Base-by-base conservation (phyloP, 2,888 invertebrate genomes). In the Tinea pellionella region DNA sequence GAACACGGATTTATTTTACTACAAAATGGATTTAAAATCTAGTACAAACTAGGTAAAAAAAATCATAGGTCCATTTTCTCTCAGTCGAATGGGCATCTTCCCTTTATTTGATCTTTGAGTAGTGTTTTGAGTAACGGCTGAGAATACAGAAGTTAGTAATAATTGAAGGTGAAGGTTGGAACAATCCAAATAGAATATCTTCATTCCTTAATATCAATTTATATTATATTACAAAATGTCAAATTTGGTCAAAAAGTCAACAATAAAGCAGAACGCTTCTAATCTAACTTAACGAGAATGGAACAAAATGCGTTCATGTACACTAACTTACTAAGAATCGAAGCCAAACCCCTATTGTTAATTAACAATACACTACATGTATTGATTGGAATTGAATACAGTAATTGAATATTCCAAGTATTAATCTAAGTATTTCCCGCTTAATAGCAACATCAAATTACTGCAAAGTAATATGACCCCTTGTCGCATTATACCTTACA, bases 281-380 rank as follows among this genome's bases (percentile, higher is more conserved):
- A 9, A 37, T 12, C 37, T 37, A 37, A 12, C 15, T 16, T 47
- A 47, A 47, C 2, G 13, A 47, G 47, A 47, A 47, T 47, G 47
- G 6, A 47, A 47, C 15, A 47, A 47, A 47, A 47, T 47, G 47
- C 47, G 47, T 13, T 47, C 47, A 47, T 15, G 47, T 47, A 2
- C 47, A 47, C 47, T 47, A 47, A 9, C 47, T 47, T 16, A 47
- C 47, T 47, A 47, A 47, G 47, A 47, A 47, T 47, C 47, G n/a
- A 47, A 47, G 47, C 47, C 47, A 47, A 47, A 47, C 47, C 37
- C 37, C 47, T 47, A 47, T 47, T 37, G 37, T 47, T 47, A 47
- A 47, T 47, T 47, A 47, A 47, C 47, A 47, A 47, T 47, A 47
- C 47, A 4, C 13, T 16, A 16, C 9, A 15, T 2, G 47, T 47